These are phyloP conservation scores for Sander vitreus DNA, from an alignment of 2,113 vertebrate genomes.

Conservation along the genomic window DNA sequence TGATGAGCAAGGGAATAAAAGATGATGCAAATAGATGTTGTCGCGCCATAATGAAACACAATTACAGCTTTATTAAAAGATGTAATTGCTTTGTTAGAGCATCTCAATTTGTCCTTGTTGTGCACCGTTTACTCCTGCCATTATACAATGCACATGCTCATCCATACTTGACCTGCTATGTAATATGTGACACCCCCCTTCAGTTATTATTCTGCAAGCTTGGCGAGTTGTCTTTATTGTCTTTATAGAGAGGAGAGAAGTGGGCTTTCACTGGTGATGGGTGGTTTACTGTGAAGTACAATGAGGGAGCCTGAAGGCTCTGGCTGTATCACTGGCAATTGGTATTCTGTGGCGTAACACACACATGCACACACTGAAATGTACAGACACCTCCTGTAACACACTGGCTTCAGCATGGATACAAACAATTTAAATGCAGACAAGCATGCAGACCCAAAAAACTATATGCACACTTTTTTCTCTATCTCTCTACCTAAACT, in stretches of 20 bases:
- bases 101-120: slow-evolving; percentile 81
- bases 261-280: slow-evolving; percentile 55
- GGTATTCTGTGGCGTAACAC: slow-evolving; percentile 48
- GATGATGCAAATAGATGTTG: slow-evolving; percentile 78
- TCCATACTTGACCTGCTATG: slow-evolving; percentile 76
- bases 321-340: slow-evolving; percentile 32
- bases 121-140: slow-evolving; percentile 68
- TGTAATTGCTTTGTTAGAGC: slow-evolving; percentile 83
- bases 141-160: slow-evolving; percentile 71
- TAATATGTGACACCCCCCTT: slow-evolving; percentile 64
- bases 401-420: not conserved
- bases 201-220: slow-evolving; percentile 66
- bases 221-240: slow-evolving; percentile 66
- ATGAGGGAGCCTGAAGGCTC: slow-evolving; percentile 40
- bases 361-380: slow-evolving; percentile 20
- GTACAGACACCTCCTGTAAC: slow-evolving; percentile 4
- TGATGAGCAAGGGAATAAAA: slow-evolving; percentile 73
- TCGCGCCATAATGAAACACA: slow-evolving; percentile 80
- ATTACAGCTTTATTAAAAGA: slow-evolving; percentile 83
- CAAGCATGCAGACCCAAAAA: slow-evolving; percentile 9
- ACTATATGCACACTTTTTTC: not conserved
- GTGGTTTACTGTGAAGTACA: slow-evolving; percentile 58
- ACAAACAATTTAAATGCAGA: slow-evolving; percentile 22
- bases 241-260: slow-evolving; percentile 47
- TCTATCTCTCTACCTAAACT: slow-evolving; percentile 5